phyloP scores from a whole-genome alignment of 64 coral and sea anemone genomes.

The Orbicella faveolata region DNA sequence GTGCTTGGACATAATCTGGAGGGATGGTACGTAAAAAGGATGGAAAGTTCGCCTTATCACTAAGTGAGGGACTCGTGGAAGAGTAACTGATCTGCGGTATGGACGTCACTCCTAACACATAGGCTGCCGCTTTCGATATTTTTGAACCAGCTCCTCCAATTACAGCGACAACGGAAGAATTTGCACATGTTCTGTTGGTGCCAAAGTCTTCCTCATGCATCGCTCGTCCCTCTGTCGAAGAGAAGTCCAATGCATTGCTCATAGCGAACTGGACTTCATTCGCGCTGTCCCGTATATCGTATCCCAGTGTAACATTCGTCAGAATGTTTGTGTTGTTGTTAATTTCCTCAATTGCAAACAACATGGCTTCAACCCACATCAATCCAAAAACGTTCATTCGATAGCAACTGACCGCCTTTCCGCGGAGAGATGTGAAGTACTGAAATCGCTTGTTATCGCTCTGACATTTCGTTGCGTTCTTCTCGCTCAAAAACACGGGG shows the following conservation, averaged over 20 bases:
- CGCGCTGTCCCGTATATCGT: slow-evolving; percentile 71
- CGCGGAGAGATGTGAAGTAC: slow-evolving; percentile 29
- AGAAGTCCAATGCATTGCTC: slow-evolving; percentile 60
- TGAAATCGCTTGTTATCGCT: slow-evolving; percentile 24
- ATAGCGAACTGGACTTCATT: slow-evolving; percentile 75
- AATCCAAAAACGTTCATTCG: slow-evolving; percentile 67
- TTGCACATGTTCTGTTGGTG: slow-evolving; percentile 25
- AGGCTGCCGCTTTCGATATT: slow-evolving; percentile 79
- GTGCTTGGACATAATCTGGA: slow-evolving; percentile 85
- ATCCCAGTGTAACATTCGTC: slow-evolving; percentile 65
- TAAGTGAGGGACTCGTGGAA: slow-evolving; percentile 92
- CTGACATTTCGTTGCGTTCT: slow-evolving; percentile 52
- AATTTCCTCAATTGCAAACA: slow-evolving; percentile 84
- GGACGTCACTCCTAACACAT: slow-evolving; percentile 61
- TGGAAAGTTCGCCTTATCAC: slow-evolving; percentile 75
- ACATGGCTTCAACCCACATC: slow-evolving; percentile 94
- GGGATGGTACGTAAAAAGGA: slow-evolving; percentile 96
- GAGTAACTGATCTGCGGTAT: slow-evolving; percentile 98
- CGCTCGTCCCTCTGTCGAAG: slow-evolving; percentile 16
- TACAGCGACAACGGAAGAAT: slow-evolving; percentile 50
- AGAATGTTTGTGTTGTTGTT: slow-evolving; percentile 62
- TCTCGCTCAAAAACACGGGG: slow-evolving; percentile 76
- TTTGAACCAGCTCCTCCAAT: slow-evolving; percentile 91
- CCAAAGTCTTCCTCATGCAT: neutral
- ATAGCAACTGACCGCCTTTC: slow-evolving; percentile 55